phyloP scores from a whole-genome alignment of 2,797 vertebrate genomes.

The Natrix natrix region DNA sequence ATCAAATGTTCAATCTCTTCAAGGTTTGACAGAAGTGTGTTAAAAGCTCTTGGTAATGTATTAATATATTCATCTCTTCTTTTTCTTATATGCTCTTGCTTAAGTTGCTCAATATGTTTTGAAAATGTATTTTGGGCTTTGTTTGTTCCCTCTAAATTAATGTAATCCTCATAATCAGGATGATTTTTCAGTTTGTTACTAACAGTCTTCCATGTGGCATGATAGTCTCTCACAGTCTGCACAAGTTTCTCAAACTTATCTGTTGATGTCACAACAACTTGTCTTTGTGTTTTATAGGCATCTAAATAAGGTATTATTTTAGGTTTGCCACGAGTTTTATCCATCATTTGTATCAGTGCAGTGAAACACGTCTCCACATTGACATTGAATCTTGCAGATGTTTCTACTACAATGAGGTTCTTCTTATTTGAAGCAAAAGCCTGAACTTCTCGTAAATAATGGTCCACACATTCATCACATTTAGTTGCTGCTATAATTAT shows the following conservation, averaged over 20 bases:
- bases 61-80: slow-evolving; percentile 93
- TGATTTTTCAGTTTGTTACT: slow-evolving; percentile 92
- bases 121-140: slow-evolving; percentile 93
- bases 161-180: slow-evolving; percentile 93
- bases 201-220: slow-evolving; percentile 93
- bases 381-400: slow-evolving; percentile 87
- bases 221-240: slow-evolving; percentile 93
- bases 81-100: slow-evolving; percentile 95
- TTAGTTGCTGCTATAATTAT: slow-evolving; percentile 95
- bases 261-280: slow-evolving; percentile 86
- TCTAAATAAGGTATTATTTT: slow-evolving; percentile 97
- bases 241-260: slow-evolving; percentile 94
- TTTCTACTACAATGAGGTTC: slow-evolving; percentile 92
- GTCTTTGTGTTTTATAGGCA: slow-evolving; percentile 92
- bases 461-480: slow-evolving; percentile 96
- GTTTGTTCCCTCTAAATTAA: slow-evolving; percentile 91
- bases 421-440: slow-evolving; percentile 96
- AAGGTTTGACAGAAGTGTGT: slow-evolving; percentile 89
- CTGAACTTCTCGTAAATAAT: slow-evolving; percentile 95
- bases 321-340: slow-evolving; percentile 94
- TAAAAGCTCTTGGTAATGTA: slow-evolving; percentile 92
- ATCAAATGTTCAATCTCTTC: slow-evolving; percentile 93
- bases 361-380: slow-evolving; percentile 95
- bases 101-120: slow-evolving; percentile 95
- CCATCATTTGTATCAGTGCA: slow-evolving; percentile 94